These are phyloP conservation scores for Ceratosolen solmsi DNA, from an alignment of 1,140 invertebrate genomes.

Conservation along the genomic window DNA sequence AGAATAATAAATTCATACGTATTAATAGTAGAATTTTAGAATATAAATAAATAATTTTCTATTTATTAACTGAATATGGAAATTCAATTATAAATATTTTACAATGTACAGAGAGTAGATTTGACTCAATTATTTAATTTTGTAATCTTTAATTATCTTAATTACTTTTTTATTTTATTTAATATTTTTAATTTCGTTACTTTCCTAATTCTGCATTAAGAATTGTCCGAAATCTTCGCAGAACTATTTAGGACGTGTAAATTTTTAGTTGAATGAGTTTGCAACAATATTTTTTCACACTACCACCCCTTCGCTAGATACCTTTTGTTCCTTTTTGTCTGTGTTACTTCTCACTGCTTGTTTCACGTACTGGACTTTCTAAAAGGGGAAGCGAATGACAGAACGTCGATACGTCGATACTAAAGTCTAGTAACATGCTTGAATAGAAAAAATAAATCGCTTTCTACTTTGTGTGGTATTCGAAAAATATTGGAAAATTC, in stretches of 20 bases:
- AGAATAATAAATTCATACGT: too few species aligned
- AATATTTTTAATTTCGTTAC: too few species aligned
- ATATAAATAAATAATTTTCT: too few species aligned
- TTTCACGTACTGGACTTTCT: constrained; percentile 14
- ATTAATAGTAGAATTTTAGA: too few species aligned
- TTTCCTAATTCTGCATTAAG: background rate
- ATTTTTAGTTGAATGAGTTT: constrained; percentile 9
- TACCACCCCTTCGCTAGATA: too few species aligned
- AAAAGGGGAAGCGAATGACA: constrained; percentile 31
- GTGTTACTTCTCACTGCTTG: background rate
- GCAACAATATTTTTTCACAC: background rate
- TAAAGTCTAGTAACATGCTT: constrained; percentile 21
- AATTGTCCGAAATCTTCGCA: background rate
- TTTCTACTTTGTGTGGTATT: background rate
- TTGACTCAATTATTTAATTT: too few species aligned
- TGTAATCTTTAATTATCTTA: too few species aligned
- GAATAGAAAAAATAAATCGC: constrained; percentile 42
- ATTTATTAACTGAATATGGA: too few species aligned
- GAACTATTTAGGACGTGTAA: background rate
- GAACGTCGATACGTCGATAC: constrained; percentile 44
- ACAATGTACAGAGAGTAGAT: too few species aligned
- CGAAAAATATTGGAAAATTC: background rate
- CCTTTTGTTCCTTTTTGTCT: background rate
- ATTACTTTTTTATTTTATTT: too few species aligned
- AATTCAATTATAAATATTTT: too few species aligned